Percentiles rank a stretch among this genome's conserved stretches.
These are phyloP conservation scores for Neostethus bicornis DNA, from an alignment of 2,797 vertebrate species.

Conservation along the genomic window DNA sequence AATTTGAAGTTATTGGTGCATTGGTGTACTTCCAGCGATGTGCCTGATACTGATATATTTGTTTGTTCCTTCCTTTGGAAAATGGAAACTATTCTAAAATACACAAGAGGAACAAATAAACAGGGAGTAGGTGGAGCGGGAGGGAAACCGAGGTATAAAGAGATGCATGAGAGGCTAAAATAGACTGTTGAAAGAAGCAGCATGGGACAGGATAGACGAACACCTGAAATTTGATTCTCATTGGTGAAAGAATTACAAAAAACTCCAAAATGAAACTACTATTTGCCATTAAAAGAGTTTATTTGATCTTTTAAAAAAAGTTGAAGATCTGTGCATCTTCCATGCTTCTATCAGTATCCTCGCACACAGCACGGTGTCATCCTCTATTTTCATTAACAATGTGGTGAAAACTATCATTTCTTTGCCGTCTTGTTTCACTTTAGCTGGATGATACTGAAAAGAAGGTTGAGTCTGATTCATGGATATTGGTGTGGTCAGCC, in stretches of 20 bases:
- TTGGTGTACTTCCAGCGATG: conserved; percentile 12
- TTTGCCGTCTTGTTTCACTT: conserved; percentile 38
- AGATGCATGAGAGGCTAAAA: conserved; percentile 50
- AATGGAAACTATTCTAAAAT: conserved; percentile 66
- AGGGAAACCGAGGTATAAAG: conserved; percentile 56
- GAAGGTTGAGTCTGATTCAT: conserved; percentile 61
- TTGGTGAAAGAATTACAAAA: background rate
- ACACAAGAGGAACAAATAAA: conserved; percentile 70
- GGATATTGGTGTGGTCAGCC: conserved; percentile 55
- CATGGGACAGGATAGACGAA: conserved; percentile 4
- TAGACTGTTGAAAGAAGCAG: conserved; percentile 61
- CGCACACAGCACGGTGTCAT: conserved; percentile 35
- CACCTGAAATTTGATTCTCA: conserved; percentile 3
- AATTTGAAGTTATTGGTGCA: conserved; percentile 14
- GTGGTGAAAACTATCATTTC: conserved; percentile 20
- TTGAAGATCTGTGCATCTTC: conserved; percentile 38
- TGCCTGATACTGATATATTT: conserved; percentile 33
- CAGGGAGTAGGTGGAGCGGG: conserved; percentile 46
- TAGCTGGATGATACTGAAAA: conserved; percentile 73
- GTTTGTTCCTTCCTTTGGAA: conserved; percentile 69
- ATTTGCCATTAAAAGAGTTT: conserved; percentile 9
- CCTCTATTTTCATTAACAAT: conserved; percentile 47
- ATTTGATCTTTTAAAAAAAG: conserved; percentile 13
- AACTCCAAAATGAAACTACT: background rate
- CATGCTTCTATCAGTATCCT: conserved; percentile 56